Conservation (phyloP, 2,113 vertebrate genomes). For the Carlito syrichta region DNA sequence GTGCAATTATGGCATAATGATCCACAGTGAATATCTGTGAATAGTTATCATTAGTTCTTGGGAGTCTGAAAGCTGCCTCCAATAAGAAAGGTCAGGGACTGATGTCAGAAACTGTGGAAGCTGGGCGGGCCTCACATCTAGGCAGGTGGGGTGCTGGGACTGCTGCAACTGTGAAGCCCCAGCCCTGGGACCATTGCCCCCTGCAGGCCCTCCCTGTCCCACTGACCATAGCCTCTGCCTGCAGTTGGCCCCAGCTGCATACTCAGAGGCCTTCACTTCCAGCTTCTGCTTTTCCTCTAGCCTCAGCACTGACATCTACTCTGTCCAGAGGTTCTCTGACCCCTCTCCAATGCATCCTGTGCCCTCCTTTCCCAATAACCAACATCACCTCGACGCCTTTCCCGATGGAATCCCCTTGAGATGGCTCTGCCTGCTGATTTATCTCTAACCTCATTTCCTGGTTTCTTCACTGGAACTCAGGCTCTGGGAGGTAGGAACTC, state of each 20-base stretch:
- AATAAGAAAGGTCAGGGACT: background rate
- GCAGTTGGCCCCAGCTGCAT: no score
- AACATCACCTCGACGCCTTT: background rate
- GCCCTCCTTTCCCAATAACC: background rate
- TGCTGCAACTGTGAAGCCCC: background rate
- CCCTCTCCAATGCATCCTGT: background rate
- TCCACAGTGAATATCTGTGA: background rate
- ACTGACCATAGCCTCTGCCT: no score
- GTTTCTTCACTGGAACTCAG: background rate
- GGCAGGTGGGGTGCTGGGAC: background rate
- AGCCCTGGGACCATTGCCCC: background rate
- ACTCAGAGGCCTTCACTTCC: no score
- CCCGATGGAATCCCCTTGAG: background rate
- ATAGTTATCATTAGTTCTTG: no score
- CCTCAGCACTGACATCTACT: background rate
- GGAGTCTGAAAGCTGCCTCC: background rate
- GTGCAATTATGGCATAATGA: background rate
- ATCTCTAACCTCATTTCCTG: background rate
- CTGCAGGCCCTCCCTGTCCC: no score
- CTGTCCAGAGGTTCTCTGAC: background rate
- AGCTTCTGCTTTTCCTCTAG: background rate
- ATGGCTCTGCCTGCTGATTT: no score
- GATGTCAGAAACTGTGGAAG: background rate
- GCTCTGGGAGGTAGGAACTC: rapidly evolving
- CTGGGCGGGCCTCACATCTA: background rate